Base-by-base conservation (phyloP, 2,888 invertebrate genomes). In the Scelioninae gen. 1 region DNA sequence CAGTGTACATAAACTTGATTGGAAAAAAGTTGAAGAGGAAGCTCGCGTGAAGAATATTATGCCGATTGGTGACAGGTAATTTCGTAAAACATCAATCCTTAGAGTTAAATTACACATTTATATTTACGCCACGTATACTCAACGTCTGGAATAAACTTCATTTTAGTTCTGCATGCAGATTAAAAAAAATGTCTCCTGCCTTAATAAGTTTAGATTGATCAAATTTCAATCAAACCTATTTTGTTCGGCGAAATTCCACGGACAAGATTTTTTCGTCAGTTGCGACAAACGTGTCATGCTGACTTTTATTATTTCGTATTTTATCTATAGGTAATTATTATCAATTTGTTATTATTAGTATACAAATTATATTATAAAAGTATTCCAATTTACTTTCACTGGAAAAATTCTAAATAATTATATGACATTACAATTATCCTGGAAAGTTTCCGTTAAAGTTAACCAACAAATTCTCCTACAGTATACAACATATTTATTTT, bases 1-100 rank as follows among this genome's bases (percentile, higher is more conserved):
- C 82, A 71, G 51, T 71, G 71, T 72, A 82, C 71, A 66, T 82
- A 82, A 82, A 77, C 72, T 62, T 76, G 79, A 79, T 82, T 82
- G 72, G 53, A 76, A 72, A 84, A 62, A 82, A 72, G 75, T 79
- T 83, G 82, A 78, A 75, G 78, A 82, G 83, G 82, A 78, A 82
- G 80, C 83, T 85, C 83, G 81, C 85, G 83, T 81, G 78, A 77
- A 83, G 83, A 82, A 86, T 84, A 88, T 88, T 85, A 86, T 84
- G 85, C 85, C 86, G 87, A 88, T 86, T 87, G 87, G 84, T 60
- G 76, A 82, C 53, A 80, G 78, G 68, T 82, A 77, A 82, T 82
- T 82, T 82, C 82, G 82, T 82, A 77, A 82, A 77, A 82, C 72
- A 82, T 82, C 82, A 72, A 82, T 82, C 72, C 82, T 82, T 77